Evolutionary conservation across 1,140 invertebrate species (phyloP).

Genomic region (Drosophila fuyamai): DNA sequence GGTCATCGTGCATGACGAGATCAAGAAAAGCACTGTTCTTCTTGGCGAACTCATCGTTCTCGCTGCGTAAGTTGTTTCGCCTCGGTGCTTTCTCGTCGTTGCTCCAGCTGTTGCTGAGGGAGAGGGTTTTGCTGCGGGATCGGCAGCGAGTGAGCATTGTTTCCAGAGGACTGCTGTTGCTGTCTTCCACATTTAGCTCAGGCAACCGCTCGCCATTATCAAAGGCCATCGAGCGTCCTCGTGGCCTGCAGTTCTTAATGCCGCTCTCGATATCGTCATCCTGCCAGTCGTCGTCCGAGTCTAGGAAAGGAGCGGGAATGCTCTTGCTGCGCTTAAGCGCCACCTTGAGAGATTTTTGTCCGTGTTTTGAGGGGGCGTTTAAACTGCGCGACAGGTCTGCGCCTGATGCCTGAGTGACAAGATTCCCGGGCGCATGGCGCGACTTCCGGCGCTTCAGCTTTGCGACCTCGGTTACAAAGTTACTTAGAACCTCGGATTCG

Average conservation of each 20-base stretch:
- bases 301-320: slow-evolving; percentile 42
- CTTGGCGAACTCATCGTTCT: slow-evolving; percentile 87
- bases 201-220: slow-evolving; percentile 17
- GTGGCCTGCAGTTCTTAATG: slow-evolving; percentile 5
- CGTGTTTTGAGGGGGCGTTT: not conserved
- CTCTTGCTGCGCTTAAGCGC: slow-evolving; percentile 61
- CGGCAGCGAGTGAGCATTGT: slow-evolving; percentile 11
- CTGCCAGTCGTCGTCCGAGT: slow-evolving; percentile 51
- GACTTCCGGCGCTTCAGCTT: slow-evolving; percentile 68
- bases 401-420: slow-evolving; percentile 8
- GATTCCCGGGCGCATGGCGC: slow-evolving; percentile 10
- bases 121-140: slow-evolving; percentile 60
- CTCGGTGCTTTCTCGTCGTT: slow-evolving; percentile 43
- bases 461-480: slow-evolving; percentile 59
- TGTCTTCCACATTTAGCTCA: slow-evolving; percentile 36
- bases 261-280: not conserved
- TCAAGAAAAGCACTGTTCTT: slow-evolving; percentile 87
- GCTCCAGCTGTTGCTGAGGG: slow-evolving; percentile 37
- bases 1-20: slow-evolving; percentile 63
- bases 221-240: slow-evolving; percentile 29
- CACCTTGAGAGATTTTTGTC: not conserved
- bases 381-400: slow-evolving; percentile 34
- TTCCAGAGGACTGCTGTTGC: slow-evolving; percentile 31
- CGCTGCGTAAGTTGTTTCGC: slow-evolving; percentile 85
- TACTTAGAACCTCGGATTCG: slow-evolving; percentile 76